Base-by-base conservation (phyloP, 2,113 vertebrate genomes). In the Anser cygnoides region DNA sequence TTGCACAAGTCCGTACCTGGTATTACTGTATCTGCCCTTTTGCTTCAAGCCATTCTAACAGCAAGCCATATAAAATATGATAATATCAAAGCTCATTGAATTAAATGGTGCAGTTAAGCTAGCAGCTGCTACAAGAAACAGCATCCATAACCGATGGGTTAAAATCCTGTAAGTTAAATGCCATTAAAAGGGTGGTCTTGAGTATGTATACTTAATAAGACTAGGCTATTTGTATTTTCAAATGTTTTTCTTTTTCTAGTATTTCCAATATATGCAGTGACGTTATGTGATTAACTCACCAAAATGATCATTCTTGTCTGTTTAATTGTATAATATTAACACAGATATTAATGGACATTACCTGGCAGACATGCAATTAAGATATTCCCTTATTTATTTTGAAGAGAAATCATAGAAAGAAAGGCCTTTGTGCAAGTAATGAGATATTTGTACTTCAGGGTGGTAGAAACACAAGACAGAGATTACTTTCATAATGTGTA, bases 381-480 rank as follows among this genome's bases (percentile, higher is more conserved):
- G 54, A 91, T 63, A 93, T 29, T 84, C 25, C 16, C 12, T 44
- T 87, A 33, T 66, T 95, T 93, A 78, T 89, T 91, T 89, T 84
- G 12, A 89, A 54, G 35, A 55, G 31, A 78, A 90, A 87, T 59
- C 37, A 61, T 19, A 57, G 31, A 67, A 90, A 76, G 52, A 25
- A 23, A 78, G 33, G 49, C 23, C 17, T 52, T 90, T 75, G 73
- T 92, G 52, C 6, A 6, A 35, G 61, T 91, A 93, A 93, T 58
- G 62, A 90, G 87, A 61, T 94, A 84, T n/a, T 54, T 78, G 21
- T 29, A 81, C 33, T 94, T 90, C 58, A 67, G 70, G 66, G 89
- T 39, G 62, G 70, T 4, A 80, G 71, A 94, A 95, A 93, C 57
- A 78, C 49, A 81, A 89, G 81, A 90, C 35, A 92, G 65, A 78